phyloP scores from a whole-genome alignment of 2,113 vertebrate species.

The Micronycteris hirsuta region DNA sequence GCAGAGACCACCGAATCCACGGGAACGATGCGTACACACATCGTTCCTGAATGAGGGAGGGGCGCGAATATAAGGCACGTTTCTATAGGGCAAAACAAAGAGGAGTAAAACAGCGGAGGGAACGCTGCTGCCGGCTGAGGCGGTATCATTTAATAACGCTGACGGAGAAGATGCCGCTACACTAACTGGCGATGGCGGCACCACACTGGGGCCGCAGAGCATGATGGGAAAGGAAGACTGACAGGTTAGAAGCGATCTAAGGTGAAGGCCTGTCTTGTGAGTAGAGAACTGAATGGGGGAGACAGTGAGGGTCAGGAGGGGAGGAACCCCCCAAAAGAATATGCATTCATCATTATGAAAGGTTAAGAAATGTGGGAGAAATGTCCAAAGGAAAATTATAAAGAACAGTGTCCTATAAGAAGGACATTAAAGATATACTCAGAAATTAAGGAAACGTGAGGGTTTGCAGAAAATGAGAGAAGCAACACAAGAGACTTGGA shows the following conservation, averaged over 20 bases:
- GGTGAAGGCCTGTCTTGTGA: neutral
- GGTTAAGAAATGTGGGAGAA: neutral
- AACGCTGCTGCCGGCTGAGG: neutral
- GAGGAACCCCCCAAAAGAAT: neutral
- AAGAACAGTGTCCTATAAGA: neutral
- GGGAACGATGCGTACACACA: neutral
- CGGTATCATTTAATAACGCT: neutral
- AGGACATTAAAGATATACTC: neutral
- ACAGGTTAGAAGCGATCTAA: neutral
- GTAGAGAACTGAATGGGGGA: neutral
- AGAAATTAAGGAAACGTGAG: neutral
- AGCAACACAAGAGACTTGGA: neutral
- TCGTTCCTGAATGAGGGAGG: neutral
- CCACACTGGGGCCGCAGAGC: neutral
- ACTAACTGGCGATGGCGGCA: neutral
- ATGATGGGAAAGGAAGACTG: neutral
- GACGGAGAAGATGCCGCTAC: neutral
- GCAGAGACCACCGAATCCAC: neutral
- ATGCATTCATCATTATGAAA: neutral
- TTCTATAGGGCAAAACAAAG: neutral
- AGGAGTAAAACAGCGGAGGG: neutral
- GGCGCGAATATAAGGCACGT: neutral
- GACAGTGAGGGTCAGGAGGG: neutral
- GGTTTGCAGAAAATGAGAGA: neutral
- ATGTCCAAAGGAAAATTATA: neutral